phyloP scores from a whole-genome alignment of 1,140 invertebrate species.

The Mya arenaria region DNA sequence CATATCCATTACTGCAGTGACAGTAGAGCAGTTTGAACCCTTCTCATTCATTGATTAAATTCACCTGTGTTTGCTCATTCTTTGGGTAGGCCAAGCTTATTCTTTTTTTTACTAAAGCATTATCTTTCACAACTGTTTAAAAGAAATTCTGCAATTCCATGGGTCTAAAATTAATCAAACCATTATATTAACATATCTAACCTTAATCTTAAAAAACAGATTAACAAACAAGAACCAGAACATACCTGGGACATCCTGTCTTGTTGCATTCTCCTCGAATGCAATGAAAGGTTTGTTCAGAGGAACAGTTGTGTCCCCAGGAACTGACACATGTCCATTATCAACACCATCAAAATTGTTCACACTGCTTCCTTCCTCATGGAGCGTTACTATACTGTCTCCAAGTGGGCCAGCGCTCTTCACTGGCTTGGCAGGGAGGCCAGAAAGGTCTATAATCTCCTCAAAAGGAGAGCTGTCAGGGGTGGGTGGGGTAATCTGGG shows the following conservation, averaged over 20 bases:
- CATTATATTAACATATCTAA: no score
- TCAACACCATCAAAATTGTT: conserved; percentile 65
- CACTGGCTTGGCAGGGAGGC: conserved; percentile 37
- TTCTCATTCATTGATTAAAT: no score
- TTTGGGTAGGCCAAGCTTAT: no score
- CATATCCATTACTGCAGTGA: no score
- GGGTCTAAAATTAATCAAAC: no score
- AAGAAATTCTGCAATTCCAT: no score
- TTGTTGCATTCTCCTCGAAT: conserved; percentile 75
- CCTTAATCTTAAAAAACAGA: no score
- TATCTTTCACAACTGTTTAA: no score
- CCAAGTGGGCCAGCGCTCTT: not conserved
- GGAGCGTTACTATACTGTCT: conserved; percentile 51
- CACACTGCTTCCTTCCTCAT: conserved; percentile 69
- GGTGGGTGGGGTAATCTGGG: conserved; percentile 32
- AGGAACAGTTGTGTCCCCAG: conserved; percentile 46
- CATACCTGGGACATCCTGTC: conserved; percentile 75
- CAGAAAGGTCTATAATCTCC: conserved; percentile 70
- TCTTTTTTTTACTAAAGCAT: no score
- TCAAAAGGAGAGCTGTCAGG: conserved; percentile 65
- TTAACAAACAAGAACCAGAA: no score
- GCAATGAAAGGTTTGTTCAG: conserved; percentile 70
- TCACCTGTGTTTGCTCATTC: no score
- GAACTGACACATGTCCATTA: conserved; percentile 69
- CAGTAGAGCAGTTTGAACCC: no score